Evolutionary conservation across 2,797 vertebrate genomes (phyloP).

Genomic region (Megaceryle alcyon): DNA sequence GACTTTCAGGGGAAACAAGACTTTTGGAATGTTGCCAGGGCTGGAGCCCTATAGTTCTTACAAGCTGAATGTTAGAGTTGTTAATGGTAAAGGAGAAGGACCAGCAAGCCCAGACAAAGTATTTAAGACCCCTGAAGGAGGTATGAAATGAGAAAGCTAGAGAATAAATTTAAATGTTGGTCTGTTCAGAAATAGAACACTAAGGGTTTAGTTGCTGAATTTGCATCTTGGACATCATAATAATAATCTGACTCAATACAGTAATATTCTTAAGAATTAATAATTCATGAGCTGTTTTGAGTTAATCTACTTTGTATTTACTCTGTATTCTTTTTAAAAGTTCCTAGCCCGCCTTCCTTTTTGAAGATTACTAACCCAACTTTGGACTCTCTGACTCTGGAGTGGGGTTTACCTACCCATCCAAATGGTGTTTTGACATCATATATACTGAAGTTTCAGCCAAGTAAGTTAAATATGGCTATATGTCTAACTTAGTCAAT

Average conservation of each 20-base stretch:
- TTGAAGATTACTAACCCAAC: constrained; percentile 85
- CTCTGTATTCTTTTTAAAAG: constrained; percentile 75
- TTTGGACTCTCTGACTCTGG: constrained; percentile 89
- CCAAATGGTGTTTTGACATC: constrained; percentile 91
- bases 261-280: background rate
- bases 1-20: constrained; percentile 89
- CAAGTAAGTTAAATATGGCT: constrained; percentile 84
- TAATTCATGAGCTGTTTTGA: background rate
- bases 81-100: constrained; percentile 93
- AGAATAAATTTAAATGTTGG: background rate
- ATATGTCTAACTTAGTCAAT: background rate
- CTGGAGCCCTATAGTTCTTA: constrained; percentile 91
- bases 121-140: constrained; percentile 93
- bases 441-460: constrained; percentile 92
- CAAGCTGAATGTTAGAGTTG: constrained; percentile 86
- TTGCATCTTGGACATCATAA: background rate
- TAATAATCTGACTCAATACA: background rate
- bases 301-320: constrained; percentile 11
- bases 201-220: background rate
- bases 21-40: constrained; percentile 88
- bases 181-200: background rate
- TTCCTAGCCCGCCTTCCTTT: constrained; percentile 88
- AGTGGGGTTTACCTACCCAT: constrained; percentile 90
- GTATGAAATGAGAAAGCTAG: constrained; percentile 75
- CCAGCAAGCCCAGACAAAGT: constrained; percentile 83